Base-by-base conservation (phyloP, 1,140 invertebrate genomes). In the Agraylea sexmaculata region DNA sequence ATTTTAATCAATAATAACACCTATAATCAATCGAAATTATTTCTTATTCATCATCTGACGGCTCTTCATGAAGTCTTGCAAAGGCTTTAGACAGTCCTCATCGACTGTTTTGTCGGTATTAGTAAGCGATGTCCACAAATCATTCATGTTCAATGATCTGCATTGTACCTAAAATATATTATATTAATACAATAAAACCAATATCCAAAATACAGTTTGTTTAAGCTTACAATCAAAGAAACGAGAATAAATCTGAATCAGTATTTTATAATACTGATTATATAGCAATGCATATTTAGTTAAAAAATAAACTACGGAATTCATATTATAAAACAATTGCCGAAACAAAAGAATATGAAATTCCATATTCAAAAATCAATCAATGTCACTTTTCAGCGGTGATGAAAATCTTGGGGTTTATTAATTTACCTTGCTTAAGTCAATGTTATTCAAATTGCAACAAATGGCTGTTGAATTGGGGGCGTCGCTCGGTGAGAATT, bases 81-180 rank as follows among this genome's bases (percentile, higher is more conserved):
- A 49, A 1, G 40, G 39, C 2, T 18, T 10, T 3, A 49, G 18
- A 18, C 30, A 10, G 4, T 45, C 40, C 4, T 38, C 4, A 3
- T 27, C 40, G 8, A 49, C 40, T 13, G 36, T 49, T 25, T 29
- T 40, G 19, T 46, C 47, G 2, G 33, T 31, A 12, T 43, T 36
- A 18, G 40, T 30, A 12, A 46, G 40, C 3, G 47, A 43, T 6
- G 5, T 25, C 44, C 41, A 46, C 20, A 49, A 28, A 39, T 49
- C 47, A 2, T 31, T 21, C 28, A 49, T 37, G 8, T 40, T 22
- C n/a, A 49, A 3, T 2, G 25, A 33, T 13, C 47, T n/a, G 29
- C 43, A 43, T 17, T 27, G 37, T 12, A 49, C 47, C 47, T 46
- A 28, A 21, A 41, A 38, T 28, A 5, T 5, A 35, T 7, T 31